A percentile compares a stretch with the other conserved stretches of the same genome.
These are phyloP conservation scores for Hypotaenidia okinawae DNA, from an alignment of 2,797 vertebrate species.

Conservation along the genomic window DNA sequence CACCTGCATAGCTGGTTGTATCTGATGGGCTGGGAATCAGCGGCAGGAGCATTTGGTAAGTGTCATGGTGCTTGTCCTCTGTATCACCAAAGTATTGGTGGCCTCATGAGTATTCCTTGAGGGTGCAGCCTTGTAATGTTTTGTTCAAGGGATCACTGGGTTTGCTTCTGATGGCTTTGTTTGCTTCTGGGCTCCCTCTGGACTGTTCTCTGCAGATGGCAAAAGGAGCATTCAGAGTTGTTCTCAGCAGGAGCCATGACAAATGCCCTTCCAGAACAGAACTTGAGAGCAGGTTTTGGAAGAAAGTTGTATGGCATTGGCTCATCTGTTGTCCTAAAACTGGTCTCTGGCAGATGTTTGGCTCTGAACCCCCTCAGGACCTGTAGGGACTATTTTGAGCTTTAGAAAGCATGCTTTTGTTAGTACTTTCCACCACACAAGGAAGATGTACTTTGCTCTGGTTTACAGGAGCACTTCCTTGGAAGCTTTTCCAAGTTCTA, in stretches of 20 bases:
- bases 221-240: not conserved
- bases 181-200: not conserved
- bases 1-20: not conserved
- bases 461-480: not conserved
- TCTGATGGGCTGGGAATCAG: not conserved
- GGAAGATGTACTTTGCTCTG: not conserved
- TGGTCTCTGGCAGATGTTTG: not conserved
- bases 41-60: not conserved
- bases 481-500: not conserved
- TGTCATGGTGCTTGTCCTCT: not conserved
- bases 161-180: not conserved
- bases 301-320: not conserved
- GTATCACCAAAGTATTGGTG: not conserved
- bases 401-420: not conserved
- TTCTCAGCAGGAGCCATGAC: not conserved
- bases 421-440: not conserved
- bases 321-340: not conserved
- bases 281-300: not conserved
- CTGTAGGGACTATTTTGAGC: not conserved
- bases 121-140: not conserved
- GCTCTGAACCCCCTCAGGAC: not conserved
- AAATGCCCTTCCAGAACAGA: not conserved
- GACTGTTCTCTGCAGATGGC: not conserved
- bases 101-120: not conserved
- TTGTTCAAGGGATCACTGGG: not conserved